Evolutionary conservation across 2,888 invertebrate genomes (phyloP).

Genomic region (Tenthredo notha): DNA sequence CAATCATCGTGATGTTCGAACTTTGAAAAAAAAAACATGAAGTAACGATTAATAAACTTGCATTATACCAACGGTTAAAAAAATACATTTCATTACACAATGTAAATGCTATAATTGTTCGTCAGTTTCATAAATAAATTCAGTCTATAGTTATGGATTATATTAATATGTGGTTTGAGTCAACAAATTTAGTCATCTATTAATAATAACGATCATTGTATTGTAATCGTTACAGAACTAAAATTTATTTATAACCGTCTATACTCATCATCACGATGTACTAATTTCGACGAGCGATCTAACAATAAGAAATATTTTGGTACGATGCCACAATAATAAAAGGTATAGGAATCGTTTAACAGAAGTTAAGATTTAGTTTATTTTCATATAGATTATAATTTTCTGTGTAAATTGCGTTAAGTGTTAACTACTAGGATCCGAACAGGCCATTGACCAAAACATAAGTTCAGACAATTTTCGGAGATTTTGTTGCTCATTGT

Average conservation of each 20-base stretch:
- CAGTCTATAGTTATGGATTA: neutral
- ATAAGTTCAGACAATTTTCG: neutral
- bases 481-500: neutral
- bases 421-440: neutral
- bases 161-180: neutral
- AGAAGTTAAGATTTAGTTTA: neutral
- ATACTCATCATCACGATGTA: constrained; percentile 45
- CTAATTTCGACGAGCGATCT: constrained; percentile 21
- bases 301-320: constrained; percentile 42
- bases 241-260: constrained; percentile 18
- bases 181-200: neutral
- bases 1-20: neutral
- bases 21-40: neutral
- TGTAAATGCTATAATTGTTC: neutral
- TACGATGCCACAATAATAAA: neutral
- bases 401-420: neutral
- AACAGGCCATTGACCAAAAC: neutral
- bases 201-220: constrained; percentile 36
- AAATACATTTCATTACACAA: neutral
- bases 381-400: neutral
- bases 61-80: neutral
- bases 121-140: neutral
- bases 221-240: constrained; percentile 37
- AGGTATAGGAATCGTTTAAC: constrained; percentile 9
- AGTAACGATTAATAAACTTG: neutral